Evolutionary conservation across 2,113 vertebrate species (phyloP), one percentile per base, ranked within the genome.

Genomic region (Sceloporus undulatus): DNA sequence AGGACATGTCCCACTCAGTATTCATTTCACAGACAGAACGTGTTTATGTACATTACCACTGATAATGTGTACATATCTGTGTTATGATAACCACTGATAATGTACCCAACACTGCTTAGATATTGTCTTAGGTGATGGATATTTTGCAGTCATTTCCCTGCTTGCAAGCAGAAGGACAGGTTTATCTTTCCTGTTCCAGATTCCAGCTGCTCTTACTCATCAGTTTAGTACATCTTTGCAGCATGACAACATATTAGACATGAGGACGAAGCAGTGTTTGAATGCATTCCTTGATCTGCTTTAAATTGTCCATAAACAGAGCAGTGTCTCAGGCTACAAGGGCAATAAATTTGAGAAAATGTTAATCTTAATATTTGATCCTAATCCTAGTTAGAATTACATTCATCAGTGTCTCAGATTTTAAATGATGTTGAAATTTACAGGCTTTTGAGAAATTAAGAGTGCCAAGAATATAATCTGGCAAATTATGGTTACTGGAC

Each of bases 191-290:
- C 16, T 0, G 0, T 65, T 77, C 52, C 3, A 84, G 59, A 80
- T 34, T 79, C 29, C 38, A 88, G 70, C 56, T 92, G 54, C 78
- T 91, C 52, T 62, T 85, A n/a, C 84, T 88, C 73, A 90, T 2
- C 0, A 54, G n/a, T 23, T 71, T 0, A 13, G 79, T 75, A 65
- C 75, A 71, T 82, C 79, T 77, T 86, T n/a, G 40, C 76, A 21
- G 70, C 65, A 38, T 2, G 9, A 38, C 7, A 62, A 91, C 27
- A 0, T 85, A 59, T 48, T 90, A 79, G 56, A 18, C 0, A 34
- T 88, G 85, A 40, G 23, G 82, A 84, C 10, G 40, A n/a, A 59
- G 23, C 48, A 54, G 38, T 27, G 79, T 62, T 59, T 40, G 13
- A 70, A 86, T 38, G 85, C 54, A 0, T 13, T 21, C 0, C 0